A percentile compares a stretch with the other conserved stretches of the same genome.
Conservation (phyloP, 2,113 vertebrate species). For the Steatornis caripensis region DNA sequence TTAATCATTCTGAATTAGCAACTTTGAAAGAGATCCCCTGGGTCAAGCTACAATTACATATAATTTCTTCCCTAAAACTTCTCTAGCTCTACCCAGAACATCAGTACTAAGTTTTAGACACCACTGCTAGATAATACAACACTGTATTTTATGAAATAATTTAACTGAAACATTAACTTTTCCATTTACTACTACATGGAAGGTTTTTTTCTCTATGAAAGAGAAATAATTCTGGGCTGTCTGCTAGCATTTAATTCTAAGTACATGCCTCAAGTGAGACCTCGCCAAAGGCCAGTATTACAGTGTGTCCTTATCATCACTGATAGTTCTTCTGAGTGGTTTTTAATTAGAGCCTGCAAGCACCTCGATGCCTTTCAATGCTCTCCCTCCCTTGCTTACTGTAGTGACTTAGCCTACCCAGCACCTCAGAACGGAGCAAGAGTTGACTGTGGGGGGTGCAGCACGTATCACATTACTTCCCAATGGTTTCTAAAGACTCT, state of each 20-base stretch:
- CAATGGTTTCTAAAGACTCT: not conserved
- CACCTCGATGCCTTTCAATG: not conserved
- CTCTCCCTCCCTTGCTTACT: not conserved
- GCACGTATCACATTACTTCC: not conserved
- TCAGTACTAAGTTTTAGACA: not conserved
- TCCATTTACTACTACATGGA: not conserved
- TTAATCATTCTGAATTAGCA: not conserved
- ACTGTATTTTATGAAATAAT: not conserved
- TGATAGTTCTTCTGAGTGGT: not conserved
- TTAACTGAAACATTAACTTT: not conserved
- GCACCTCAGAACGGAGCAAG: accelerated
- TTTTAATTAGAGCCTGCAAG: not conserved
- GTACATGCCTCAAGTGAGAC: not conserved
- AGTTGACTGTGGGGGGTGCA: not conserved
- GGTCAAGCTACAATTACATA: not conserved
- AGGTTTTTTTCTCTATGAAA: not conserved
- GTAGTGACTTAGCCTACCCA: not conserved
- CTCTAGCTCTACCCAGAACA: not conserved
- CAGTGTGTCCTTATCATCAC: not conserved
- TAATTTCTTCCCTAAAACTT: not conserved
- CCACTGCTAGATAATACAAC: not conserved
- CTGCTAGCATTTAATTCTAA: not conserved
- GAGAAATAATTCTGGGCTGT: not conserved
- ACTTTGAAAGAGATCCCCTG: not conserved
- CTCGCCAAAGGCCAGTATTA: not conserved